phyloP scores from a whole-genome alignment of 2,113 vertebrate genomes.

The Catharus fuscescens region DNA sequence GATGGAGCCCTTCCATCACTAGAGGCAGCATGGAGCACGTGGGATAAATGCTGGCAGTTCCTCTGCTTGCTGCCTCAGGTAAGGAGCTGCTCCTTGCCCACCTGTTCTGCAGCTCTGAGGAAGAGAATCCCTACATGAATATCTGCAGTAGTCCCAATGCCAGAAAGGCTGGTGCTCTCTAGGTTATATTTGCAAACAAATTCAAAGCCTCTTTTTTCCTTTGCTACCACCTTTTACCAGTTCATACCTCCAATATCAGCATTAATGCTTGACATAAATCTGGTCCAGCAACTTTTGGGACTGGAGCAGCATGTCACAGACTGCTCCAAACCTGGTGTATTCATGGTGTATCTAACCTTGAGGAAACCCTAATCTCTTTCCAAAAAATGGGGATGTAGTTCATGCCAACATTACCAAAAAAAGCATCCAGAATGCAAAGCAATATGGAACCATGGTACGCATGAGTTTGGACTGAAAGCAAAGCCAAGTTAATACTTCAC shows the following conservation, averaged over 20 bases:
- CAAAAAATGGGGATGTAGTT: background rate
- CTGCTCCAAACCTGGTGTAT: background rate
- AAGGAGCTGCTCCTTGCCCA: background rate
- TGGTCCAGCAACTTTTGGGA: background rate
- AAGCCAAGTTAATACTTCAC: background rate
- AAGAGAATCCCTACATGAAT: background rate
- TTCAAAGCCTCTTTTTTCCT: background rate
- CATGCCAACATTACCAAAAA: background rate
- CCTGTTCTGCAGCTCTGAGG: background rate
- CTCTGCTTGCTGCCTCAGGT: background rate
- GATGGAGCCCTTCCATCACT: constrained; percentile 70
- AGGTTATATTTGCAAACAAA: background rate
- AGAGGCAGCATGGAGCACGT: background rate
- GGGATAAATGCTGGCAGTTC: background rate
- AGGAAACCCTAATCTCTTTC: background rate
- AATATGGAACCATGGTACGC: background rate
- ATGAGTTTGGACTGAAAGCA: background rate
- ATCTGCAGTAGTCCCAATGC: background rate
- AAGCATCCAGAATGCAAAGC: background rate
- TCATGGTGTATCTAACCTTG: background rate
- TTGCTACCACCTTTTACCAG: background rate
- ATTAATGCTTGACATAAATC: background rate
- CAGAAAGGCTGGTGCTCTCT: background rate
- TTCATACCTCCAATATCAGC: background rate
- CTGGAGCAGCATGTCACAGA: background rate